Conservation (phyloP, 2,113 vertebrate genomes). For the Polypterus senegalus region DNA sequence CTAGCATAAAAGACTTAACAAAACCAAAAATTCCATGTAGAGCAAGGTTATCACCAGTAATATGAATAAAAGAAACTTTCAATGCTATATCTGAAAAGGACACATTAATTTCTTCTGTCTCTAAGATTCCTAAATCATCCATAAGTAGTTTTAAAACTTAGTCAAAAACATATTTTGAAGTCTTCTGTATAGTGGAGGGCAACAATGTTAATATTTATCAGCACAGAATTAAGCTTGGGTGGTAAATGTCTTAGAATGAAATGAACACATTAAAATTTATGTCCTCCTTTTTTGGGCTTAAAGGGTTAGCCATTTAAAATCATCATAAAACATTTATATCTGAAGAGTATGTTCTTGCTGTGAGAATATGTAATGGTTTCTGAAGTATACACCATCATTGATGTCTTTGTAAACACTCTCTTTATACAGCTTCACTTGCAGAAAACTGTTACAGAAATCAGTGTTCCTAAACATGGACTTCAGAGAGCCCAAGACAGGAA, state of each 20-base stretch:
- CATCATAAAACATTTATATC: conserved; percentile 9
- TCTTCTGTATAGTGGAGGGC: conserved; percentile 13
- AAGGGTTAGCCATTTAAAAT: conserved; percentile 8
- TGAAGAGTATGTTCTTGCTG: conserved; percentile 12
- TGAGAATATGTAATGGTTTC: conserved; percentile 13
- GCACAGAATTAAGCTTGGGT: conserved; percentile 9
- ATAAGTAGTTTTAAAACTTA: conserved; percentile 15
- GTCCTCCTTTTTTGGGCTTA: conserved; percentile 12
- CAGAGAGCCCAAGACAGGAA: conserved; percentile 13
- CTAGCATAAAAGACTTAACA: conserved; percentile 11
- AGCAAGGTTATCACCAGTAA: conserved; percentile 13
- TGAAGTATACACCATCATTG: conserved; percentile 14
- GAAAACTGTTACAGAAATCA: conserved; percentile 7
- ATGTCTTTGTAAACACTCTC: conserved; percentile 5
- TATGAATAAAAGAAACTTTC: conserved; percentile 5
- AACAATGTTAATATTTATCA: conserved; percentile 16
- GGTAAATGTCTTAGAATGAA: conserved; percentile 15
- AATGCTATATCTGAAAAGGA: conserved; percentile 12
- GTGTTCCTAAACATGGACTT: too few species aligned
- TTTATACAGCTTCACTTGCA: too few species aligned
- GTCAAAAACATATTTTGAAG: conserved; percentile 20
- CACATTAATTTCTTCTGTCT: conserved; percentile 10
- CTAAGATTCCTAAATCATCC: conserved; percentile 14
- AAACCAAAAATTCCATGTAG: conserved; percentile 17
- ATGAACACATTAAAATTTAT: conserved; percentile 16